These are phyloP conservation scores for Drosophila hawaiiensis DNA, from an alignment of 2,888 invertebrate species.

Conservation along the genomic window DNA sequence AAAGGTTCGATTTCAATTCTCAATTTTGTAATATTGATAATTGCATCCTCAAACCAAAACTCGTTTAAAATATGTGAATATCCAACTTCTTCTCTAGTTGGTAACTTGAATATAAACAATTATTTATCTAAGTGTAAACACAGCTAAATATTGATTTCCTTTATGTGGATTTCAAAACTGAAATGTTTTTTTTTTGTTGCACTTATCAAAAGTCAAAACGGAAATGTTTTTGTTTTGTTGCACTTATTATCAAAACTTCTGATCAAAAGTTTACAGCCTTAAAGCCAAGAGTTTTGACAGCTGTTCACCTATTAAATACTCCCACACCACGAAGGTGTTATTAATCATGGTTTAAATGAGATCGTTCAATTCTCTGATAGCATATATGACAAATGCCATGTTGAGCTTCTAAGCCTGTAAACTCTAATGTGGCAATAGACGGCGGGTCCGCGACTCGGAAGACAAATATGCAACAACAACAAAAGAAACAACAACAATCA, in stretches of 20 bases:
- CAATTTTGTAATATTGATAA: conserved; percentile 1
- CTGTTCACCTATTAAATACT: conserved; percentile 11
- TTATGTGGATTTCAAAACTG: conserved; percentile 6
- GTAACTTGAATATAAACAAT: neutral
- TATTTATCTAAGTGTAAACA: conserved; percentile 19
- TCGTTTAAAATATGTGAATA: neutral
- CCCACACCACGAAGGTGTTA: conserved; percentile 15
- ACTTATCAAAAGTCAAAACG: too few relatives aligned
- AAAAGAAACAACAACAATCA: conserved; percentile 43
- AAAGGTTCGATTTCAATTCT: neutral
- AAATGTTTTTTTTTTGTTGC: neutral
- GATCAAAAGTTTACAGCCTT: conserved; percentile 8
- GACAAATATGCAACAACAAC: conserved; percentile 11
- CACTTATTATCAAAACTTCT: neutral
- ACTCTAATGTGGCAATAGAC: conserved; percentile 56
- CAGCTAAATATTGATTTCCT: conserved; percentile 31
- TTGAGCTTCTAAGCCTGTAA: conserved; percentile 5
- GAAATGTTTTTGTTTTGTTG: too few relatives aligned
- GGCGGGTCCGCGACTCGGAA: conserved; percentile 34
- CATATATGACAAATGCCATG: neutral
- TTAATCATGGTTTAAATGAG: conserved; percentile 15
- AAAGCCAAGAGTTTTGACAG: neutral
- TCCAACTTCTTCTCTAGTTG: neutral
- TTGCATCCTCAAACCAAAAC: neutral
- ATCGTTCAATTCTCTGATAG: neutral